Conservation (phyloP, 2,888 invertebrate species). For the Dorcus parallelipipedus region DNA sequence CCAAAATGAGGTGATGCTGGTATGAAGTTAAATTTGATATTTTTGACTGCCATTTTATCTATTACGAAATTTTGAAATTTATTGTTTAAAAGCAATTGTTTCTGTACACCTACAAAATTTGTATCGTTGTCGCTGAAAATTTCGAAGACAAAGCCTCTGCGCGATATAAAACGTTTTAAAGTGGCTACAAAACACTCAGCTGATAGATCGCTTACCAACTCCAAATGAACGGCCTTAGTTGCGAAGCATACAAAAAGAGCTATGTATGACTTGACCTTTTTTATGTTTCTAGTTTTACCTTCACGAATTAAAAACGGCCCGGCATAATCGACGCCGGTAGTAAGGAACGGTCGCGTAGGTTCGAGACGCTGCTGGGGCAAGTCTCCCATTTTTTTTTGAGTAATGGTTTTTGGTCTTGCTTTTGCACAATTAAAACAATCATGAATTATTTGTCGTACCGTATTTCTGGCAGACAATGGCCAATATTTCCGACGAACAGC, state of each 20-base stretch:
- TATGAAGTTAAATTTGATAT: no score
- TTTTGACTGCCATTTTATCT: no score
- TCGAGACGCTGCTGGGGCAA: slow-evolving; percentile 6
- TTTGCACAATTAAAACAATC: slow-evolving; percentile 12
- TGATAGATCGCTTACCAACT: slow-evolving; percentile 32
- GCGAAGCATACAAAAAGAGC: slow-evolving; percentile 34
- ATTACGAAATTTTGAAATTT: no score
- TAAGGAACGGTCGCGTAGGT: slow-evolving; percentile 4
- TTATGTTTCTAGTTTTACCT: slow-evolving; percentile 6
- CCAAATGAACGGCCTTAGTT: slow-evolving; percentile 36
- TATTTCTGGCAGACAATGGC: slow-evolving; percentile 11
- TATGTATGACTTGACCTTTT: slow-evolving; percentile 24
- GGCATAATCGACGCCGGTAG: slow-evolving; percentile 18
- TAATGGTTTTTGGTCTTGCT: not conserved
- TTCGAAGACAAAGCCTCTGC: slow-evolving; percentile 28
- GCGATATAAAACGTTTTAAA: slow-evolving; percentile 33
- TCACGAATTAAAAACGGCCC: slow-evolving; percentile 18
- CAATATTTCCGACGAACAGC: slow-evolving; percentile 8
- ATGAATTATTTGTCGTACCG: not conserved
- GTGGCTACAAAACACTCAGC: slow-evolving; percentile 35
- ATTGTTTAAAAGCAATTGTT: slow-evolving; percentile 6
- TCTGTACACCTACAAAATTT: slow-evolving; percentile 36
- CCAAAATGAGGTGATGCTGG: no score
- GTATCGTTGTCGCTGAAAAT: slow-evolving; percentile 37
- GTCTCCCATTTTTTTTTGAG: slow-evolving; percentile 11